A percentile compares a stretch with the other conserved stretches of the same genome.
These are phyloP conservation scores for Diploscapter pachys DNA, from an alignment of 1,140 invertebrate species.

Conservation along the genomic window DNA sequence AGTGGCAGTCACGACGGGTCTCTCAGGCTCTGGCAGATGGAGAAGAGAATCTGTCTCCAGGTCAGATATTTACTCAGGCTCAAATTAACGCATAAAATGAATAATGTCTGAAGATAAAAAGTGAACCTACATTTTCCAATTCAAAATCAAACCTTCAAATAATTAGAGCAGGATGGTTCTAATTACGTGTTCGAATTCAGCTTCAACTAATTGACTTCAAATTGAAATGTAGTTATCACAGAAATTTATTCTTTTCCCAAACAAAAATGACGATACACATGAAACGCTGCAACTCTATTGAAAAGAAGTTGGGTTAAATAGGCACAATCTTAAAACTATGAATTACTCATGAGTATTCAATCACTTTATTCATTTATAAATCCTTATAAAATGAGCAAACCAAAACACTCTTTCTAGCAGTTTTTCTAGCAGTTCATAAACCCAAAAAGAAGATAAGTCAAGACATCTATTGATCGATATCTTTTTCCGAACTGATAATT, in stretches of 20 bases:
- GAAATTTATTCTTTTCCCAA: too few relatives aligned
- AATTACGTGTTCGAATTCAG: background rate
- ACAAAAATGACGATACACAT: too few relatives aligned
- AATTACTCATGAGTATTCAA: too few relatives aligned
- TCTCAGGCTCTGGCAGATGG: conserved; percentile 97
- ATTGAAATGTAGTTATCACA: background rate
- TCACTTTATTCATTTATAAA: too few relatives aligned
- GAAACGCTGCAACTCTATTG: too few relatives aligned
- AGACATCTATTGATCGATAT: too few relatives aligned
- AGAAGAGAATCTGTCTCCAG: conserved; percentile 67
- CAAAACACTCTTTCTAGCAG: too few relatives aligned
- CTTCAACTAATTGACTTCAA: background rate
- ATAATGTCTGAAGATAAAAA: background rate
- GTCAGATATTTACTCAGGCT: conserved; percentile 26
- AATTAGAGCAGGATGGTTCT: background rate
- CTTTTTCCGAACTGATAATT: background rate
- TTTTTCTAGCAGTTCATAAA: too few relatives aligned
- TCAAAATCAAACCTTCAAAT: background rate
- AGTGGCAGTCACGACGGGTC: conserved; percentile 98
- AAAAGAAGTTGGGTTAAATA: too few relatives aligned
- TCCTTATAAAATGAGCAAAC: too few relatives aligned
- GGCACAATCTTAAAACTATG: too few relatives aligned
- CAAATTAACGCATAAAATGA: background rate
- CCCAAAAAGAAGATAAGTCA: too few relatives aligned
- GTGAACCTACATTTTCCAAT: background rate